Base-by-base conservation (phyloP, 2,888 invertebrate genomes). In the Patella ulyssiponensis region DNA sequence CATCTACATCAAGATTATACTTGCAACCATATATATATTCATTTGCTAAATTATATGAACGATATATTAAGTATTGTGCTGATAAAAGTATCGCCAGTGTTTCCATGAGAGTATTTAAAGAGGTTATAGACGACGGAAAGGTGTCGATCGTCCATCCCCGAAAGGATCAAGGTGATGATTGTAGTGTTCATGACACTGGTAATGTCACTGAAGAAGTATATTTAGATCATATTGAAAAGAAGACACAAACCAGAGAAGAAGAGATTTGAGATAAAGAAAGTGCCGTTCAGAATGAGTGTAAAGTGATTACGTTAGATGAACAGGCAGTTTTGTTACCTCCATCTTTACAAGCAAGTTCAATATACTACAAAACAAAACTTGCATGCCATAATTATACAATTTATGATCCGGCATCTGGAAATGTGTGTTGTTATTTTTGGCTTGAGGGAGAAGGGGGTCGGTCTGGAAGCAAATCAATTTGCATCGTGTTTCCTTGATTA, bases 351-450 rank as follows among this genome's bases (percentile, higher is more conserved):
- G n/a, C n/a, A n/a, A n/a, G n/a, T n/a, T n/a, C n/a, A n/a, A n/a
- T n/a, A n/a, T 78, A 75, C 44, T 78, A 70, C 53, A 74, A 74
- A 54, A 78, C 71, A 3, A 78, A 75, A 56, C 52, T 75, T 17
- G n/a, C 53, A 20, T 74, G 69, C 20, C 78, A 75, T 52, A 78
- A 78, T 53, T 78, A 72, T 53, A 74, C 78, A 2, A 20, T 78
- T 33, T 74, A 71, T 23, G 71, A 78, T 44, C 3, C 44, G 33
- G 54, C 69, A 9, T 71, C 64, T 15, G 3, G n/a, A 12, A 73
- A 75, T n/a, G 78, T 78, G n/a, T 23, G 15, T n/a, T 69, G 75
- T 64, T 78, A 78, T 58, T 53, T 78, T 12, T 78, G 78, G 71
- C 72, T 74, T 75, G 78, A 74, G 44, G 70, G 17, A 3, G 52